These are phyloP conservation scores for Habroteleia sp. DNA, from an alignment of 2,888 invertebrate species.

Conservation along the genomic window DNA sequence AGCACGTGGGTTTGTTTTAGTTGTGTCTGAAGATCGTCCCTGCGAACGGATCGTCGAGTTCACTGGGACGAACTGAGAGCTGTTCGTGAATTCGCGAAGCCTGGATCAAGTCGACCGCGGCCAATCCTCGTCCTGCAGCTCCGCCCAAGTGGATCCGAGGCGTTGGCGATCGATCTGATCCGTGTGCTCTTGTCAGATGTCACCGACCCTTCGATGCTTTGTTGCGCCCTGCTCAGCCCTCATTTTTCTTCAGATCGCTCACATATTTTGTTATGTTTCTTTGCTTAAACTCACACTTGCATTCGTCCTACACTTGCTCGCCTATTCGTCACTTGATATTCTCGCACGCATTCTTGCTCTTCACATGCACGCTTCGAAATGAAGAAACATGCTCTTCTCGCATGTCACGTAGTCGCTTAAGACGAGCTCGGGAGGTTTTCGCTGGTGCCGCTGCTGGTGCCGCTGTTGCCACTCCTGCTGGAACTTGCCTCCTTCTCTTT, in stretches of 20 bases:
- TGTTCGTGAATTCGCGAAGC: constrained; percentile 15
- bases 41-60: constrained; percentile 72
- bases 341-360: constrained; percentile 68
- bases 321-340: constrained; percentile 59
- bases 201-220: constrained; percentile 5
- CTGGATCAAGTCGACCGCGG: constrained; percentile 57
- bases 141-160: constrained; percentile 41
- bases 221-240: constrained; percentile 51
- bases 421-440: constrained; percentile 66
- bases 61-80: constrained; percentile 72
- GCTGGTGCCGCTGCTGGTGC: constrained; percentile 63
- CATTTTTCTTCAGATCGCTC: constrained; percentile 45
- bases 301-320: constrained; percentile 64
- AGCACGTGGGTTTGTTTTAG: constrained; percentile 48
- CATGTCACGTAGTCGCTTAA: constrained; percentile 67
- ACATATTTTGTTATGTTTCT: constrained; percentile 54
- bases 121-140: constrained; percentile 9
- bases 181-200: constrained; percentile 38
- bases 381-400: constrained; percentile 65
- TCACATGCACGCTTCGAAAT: constrained; percentile 69
- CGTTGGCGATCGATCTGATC: constrained; percentile 53
- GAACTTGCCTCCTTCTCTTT: constrained; percentile 61
- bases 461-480: too few relatives aligned
- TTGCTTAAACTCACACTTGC: constrained; percentile 62
- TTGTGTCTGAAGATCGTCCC: constrained; percentile 68